Percentiles rank a stretch among this genome's conserved stretches.
Evolutionary conservation across 2,113 vertebrate species (phyloP).

Genomic region (Polyodon spathula): DNA sequence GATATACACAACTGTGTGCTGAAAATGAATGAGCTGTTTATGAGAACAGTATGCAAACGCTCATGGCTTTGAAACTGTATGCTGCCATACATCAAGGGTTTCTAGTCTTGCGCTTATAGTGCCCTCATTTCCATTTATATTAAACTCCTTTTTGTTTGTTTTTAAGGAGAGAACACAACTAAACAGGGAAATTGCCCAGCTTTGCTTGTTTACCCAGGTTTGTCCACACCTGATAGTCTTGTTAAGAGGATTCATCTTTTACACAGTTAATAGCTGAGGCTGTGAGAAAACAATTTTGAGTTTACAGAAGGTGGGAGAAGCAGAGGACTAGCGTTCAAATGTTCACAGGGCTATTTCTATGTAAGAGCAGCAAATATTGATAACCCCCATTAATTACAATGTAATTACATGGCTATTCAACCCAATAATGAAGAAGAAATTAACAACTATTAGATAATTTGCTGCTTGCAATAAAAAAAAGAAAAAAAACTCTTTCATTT

Average conservation of each 20-base stretch:
- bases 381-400: no score
- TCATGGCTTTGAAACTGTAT: no score
- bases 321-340: no score
- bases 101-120: constrained; percentile 31
- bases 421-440: no score
- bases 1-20: neutral
- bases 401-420: no score
- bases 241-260: constrained; percentile 57
- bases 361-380: no score
- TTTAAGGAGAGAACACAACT: constrained; percentile 55
- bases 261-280: constrained; percentile 14
- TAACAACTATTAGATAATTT: no score
- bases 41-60: neutral
- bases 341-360: no score
- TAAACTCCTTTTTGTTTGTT: constrained; percentile 69
- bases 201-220: constrained; percentile 69
- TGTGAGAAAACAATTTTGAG: neutral
- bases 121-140: constrained; percentile 75
- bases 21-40: neutral
- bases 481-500: no score
- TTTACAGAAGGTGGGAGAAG: no score
- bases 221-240: constrained; percentile 43
- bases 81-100: neutral
- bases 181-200: constrained; percentile 52
- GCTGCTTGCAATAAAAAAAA: no score